Base-by-base conservation (phyloP, 2,888 invertebrate species). In the Sarcophaga subvicina region DNA sequence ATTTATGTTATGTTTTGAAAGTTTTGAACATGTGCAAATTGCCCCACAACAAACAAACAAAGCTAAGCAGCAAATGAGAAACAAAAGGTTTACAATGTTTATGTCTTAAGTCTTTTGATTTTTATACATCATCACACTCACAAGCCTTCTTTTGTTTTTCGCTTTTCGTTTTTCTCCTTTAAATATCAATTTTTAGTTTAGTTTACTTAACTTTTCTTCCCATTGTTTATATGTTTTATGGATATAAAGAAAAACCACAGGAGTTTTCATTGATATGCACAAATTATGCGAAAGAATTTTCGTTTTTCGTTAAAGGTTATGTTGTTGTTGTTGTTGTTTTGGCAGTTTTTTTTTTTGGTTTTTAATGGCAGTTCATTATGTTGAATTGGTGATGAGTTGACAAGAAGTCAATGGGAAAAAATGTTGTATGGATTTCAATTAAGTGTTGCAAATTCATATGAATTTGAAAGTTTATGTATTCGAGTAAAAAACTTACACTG, bases 1-100 rank as follows among this genome's bases (percentile, higher is more conserved):
- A 87, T 87, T 84, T 87, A 87, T 87, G 84, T 87, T 79, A 84
- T 81, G 67, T 84, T 84, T 81, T 82, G 63, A 82, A 81, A 76
- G 83, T 78, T 83, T 72, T 14, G 47, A 71, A 81, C 75, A 75
- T 81, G 72, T 81, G 69, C 59, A 76, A 84, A 82, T 87, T 84
- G 83, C 64, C 59, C 8, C 20, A 27, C 4, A 69, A 54, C 47
- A 17, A 37, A 59, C 22, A 27, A 72, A 62, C 47, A 12, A 25
- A 5, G 11, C 54, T 12, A 67, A 47, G 17, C 69, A 66, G 17
- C 69, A 66, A 72, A 37, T 37, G 37, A 37, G 37, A 37, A 37
- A 37, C 37, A 37, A 37, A 37, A 37, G 37, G 37, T 8, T 60
- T 62, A 73, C 67, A 72, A 63, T 17, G 78, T 66, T 87, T 83